Evolutionary conservation across 2,888 invertebrate genomes (phyloP).

Genomic region (Tetropium fuscum): DNA sequence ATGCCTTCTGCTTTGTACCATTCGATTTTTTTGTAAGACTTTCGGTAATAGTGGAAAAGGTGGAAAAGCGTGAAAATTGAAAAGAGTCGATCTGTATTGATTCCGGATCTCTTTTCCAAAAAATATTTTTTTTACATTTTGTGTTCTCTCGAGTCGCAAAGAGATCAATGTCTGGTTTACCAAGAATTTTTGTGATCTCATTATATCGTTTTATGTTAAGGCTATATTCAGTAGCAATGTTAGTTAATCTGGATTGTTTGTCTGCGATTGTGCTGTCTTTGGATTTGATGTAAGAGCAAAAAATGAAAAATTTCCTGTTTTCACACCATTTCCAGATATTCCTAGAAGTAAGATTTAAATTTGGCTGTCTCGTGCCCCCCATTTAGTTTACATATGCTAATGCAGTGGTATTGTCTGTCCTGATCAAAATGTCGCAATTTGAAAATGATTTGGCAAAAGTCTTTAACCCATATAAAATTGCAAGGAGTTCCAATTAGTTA

Average conservation of each 20-base stretch:
- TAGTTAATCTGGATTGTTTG: slow-evolving; percentile 10
- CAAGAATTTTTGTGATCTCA: neutral
- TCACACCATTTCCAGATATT: slow-evolving; percentile 27
- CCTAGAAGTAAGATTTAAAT: slow-evolving; percentile 8
- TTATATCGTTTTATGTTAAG: neutral
- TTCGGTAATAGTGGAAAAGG: slow-evolving; percentile 1
- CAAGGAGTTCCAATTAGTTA: neutral
- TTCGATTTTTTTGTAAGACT: slow-evolving; percentile 3
- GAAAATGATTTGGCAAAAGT: neutral
- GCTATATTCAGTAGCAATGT: slow-evolving; percentile 9
- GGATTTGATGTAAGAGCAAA: slow-evolving; percentile 24
- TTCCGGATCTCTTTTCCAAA: slow-evolving; percentile 15
- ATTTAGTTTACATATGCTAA: slow-evolving; percentile 16
- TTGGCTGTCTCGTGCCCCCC: slow-evolving; percentile 11
- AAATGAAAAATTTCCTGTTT: no score
- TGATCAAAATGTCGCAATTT: neutral
- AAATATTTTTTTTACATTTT: slow-evolving; percentile 20
- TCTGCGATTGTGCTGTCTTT: slow-evolving; percentile 29
- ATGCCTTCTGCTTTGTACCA: slow-evolving; percentile 4
- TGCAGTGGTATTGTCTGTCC: no score
- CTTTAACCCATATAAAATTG: neutral
- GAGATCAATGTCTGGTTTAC: slow-evolving; percentile 13
- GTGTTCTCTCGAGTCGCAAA: slow-evolving; percentile 19
- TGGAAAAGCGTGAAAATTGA: slow-evolving; percentile 49
- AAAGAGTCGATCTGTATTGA: slow-evolving; percentile 52